These are phyloP conservation scores for Echiichthys vipera DNA, from an alignment of 2,797 vertebrate species.

Conservation along the genomic window DNA sequence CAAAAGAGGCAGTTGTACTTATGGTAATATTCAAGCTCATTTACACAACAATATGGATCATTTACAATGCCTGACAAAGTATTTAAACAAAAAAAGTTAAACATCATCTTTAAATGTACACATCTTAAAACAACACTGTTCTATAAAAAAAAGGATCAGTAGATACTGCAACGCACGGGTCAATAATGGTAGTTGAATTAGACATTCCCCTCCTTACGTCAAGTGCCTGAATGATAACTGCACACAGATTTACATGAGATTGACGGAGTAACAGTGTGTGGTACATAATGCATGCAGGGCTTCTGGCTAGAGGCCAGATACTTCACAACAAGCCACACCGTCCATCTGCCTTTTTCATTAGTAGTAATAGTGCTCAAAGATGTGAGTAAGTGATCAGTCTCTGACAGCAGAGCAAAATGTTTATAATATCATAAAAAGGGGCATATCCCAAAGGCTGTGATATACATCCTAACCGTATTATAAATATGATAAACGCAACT, in stretches of 20 bases:
- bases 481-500: background rate
- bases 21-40: slow-evolving; percentile 38
- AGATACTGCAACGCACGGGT: background rate
- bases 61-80: slow-evolving; percentile 18
- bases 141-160: background rate
- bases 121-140: background rate
- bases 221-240: slow-evolving; percentile 25
- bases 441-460: background rate
- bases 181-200: background rate
- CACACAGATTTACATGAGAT: slow-evolving; percentile 54
- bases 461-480: background rate
- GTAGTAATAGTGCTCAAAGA: slow-evolving; percentile 30
- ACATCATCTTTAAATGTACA: slow-evolving; percentile 2
- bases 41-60: slow-evolving; percentile 33
- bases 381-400: slow-evolving; percentile 23
- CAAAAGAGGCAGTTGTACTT: slow-evolving; percentile 24
- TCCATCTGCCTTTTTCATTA: slow-evolving; percentile 66
- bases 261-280: slow-evolving; percentile 59
- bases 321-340: slow-evolving; percentile 61
- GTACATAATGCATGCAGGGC: slow-evolving; percentile 64
- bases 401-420: slow-evolving; percentile 18
- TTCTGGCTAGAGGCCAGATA: slow-evolving; percentile 65
- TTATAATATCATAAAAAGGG: background rate
- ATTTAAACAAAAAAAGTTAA: slow-evolving; percentile 26
- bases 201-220: background rate